These are phyloP conservation scores for Dinothrombium tinctorium DNA, from an alignment of 1,140 invertebrate species.

Conservation along the genomic window DNA sequence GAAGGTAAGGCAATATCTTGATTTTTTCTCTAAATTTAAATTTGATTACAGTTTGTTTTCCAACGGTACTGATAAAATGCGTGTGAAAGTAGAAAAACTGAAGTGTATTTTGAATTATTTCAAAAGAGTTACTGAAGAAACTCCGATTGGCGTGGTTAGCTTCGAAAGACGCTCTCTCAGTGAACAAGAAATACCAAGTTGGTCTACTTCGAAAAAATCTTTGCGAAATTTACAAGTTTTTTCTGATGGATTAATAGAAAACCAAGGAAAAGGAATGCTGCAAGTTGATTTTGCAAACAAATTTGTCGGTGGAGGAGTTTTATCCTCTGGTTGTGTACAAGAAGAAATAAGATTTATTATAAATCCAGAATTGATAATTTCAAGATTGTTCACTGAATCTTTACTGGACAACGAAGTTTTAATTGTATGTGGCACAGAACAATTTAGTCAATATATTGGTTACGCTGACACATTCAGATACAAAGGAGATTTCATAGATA, in stretches of 20 bases:
- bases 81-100: slow-evolving; percentile 39
- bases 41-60: not conserved
- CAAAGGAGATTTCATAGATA: not conserved
- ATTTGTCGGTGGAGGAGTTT: slow-evolving; percentile 66
- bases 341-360: slow-evolving; percentile 93
- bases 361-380: slow-evolving; percentile 73
- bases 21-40: not conserved
- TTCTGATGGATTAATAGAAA: slow-evolving; percentile 55
- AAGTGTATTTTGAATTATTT: slow-evolving; percentile 77
- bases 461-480: slow-evolving; percentile 57
- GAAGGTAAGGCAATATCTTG: not conserved
- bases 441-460: slow-evolving; percentile 53
- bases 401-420: slow-evolving; percentile 61
- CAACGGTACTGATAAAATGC: not conserved
- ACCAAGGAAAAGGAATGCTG: slow-evolving; percentile 49
- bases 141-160: slow-evolving; percentile 44
- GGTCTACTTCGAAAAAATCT: slow-evolving; percentile 30
- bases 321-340: slow-evolving; percentile 43
- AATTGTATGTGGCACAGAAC: slow-evolving; percentile 35
- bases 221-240: slow-evolving; percentile 44
- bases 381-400: slow-evolving; percentile 62
- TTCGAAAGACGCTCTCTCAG: slow-evolving; percentile 38
- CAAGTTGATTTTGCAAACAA: slow-evolving; percentile 89
- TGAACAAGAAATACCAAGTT: slow-evolving; percentile 33
- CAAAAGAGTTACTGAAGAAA: slow-evolving; percentile 34